These are phyloP conservation scores for Psephotus haematonotus DNA, from an alignment of 2,113 vertebrate species.

Conservation along the genomic window DNA sequence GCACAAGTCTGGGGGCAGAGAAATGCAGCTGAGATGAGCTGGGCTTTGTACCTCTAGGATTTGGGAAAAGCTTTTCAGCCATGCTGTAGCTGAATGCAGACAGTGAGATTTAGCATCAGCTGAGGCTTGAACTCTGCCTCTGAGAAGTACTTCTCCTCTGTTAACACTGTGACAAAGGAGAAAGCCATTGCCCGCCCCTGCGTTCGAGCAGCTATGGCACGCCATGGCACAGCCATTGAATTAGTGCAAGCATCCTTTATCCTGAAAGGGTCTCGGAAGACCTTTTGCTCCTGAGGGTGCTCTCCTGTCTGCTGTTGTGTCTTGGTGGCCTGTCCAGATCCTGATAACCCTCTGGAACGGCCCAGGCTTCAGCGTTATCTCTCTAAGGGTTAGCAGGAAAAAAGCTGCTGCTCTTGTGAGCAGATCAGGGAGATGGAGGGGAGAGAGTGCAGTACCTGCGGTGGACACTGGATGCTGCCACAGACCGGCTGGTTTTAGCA, in stretches of 20 bases:
- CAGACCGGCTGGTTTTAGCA: not conserved
- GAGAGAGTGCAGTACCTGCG: not conserved
- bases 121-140: not conserved
- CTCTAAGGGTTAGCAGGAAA: not conserved
- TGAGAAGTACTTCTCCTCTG: not conserved
- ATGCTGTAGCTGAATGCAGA: not conserved
- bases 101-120: rapidly evolving
- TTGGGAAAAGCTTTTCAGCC: not conserved
- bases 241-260: rapidly evolving
- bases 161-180: not conserved
- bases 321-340: not conserved
- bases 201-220: rapidly evolving
- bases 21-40: not conserved
- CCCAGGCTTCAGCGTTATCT: not conserved
- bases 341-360: not conserved
- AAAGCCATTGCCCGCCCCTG: not conserved
- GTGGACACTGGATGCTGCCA: slow-evolving; percentile 42
- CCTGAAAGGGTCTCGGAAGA: rapidly evolving
- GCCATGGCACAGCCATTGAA: rapidly evolving
- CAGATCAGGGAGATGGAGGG: rapidly evolving
- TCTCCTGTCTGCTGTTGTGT: not conserved
- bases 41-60: not conserved
- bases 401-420: not conserved
- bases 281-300: not conserved
- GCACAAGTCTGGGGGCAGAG: not conserved